Evolutionary conservation across 2,797 vertebrate species (phyloP).

Genomic region (Lagodon rhomboides): DNA sequence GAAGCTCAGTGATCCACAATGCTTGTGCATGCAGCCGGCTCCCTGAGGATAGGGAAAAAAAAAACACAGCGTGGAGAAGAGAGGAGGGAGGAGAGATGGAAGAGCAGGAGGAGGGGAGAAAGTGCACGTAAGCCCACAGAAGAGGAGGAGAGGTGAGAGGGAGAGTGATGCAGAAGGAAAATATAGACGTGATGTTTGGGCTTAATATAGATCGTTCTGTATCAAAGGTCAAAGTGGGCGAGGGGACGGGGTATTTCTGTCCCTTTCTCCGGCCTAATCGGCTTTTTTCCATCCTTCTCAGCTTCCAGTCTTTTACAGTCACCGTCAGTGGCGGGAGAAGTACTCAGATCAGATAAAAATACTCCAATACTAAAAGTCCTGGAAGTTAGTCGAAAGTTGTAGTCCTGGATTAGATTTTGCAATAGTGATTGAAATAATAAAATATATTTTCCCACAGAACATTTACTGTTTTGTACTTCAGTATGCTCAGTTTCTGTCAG

Average conservation of each 20-base stretch:
- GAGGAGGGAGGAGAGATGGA: conserved; percentile 36
- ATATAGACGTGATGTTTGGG: conserved; percentile 47
- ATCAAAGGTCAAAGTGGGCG: conserved; percentile 67
- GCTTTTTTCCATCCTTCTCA: conserved; percentile 4
- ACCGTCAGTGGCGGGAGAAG: neutral
- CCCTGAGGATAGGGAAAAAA: conserved; percentile 66
- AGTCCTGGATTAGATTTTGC: neutral
- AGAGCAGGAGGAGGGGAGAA: conserved; percentile 15
- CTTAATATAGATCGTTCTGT: conserved; percentile 66
- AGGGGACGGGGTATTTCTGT: conserved; percentile 14
- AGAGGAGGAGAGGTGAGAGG: conserved; percentile 46
- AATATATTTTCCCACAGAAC: no score
- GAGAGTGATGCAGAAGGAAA: conserved; percentile 61
- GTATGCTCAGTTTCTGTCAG: no score
- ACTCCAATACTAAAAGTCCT: neutral
- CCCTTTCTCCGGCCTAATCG: conserved; percentile 7
- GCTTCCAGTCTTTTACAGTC: neutral
- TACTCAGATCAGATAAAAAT: neutral
- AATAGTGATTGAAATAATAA: neutral
- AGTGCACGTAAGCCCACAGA: conserved; percentile 23
- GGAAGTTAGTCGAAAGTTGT: neutral
- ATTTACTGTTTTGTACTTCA: neutral
- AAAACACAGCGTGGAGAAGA: conserved; percentile 54
- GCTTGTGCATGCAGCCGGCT: conserved; percentile 68
- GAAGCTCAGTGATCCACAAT: conserved; percentile 83